phyloP scores from a whole-genome alignment of 1,140 invertebrate species.

The Ruditapes philippinarum region DNA sequence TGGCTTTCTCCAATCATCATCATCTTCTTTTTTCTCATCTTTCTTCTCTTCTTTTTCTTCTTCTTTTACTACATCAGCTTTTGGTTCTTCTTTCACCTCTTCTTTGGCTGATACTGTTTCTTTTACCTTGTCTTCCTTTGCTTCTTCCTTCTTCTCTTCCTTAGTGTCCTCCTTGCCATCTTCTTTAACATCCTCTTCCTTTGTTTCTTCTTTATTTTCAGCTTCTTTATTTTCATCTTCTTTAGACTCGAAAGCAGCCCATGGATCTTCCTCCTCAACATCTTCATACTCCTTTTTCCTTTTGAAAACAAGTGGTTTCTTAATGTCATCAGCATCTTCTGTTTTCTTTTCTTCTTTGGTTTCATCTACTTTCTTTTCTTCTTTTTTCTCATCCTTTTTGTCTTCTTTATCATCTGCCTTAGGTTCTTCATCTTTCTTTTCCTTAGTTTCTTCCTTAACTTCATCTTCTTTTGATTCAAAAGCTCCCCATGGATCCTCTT shows the following conservation, averaged over 20 bases:
- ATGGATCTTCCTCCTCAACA: slow-evolving; percentile 58
- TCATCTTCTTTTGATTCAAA: slow-evolving; percentile 43
- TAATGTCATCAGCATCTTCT: slow-evolving; percentile 24
- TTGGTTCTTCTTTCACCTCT: slow-evolving; percentile 41
- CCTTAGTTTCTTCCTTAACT: slow-evolving; percentile 16
- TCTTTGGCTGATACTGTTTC: slow-evolving; percentile 48
- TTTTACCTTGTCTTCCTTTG: slow-evolving; percentile 53
- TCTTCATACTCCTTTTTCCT: slow-evolving; percentile 65
- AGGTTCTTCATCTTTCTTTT: background rate
- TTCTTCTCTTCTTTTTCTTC: slow-evolving; percentile 59
- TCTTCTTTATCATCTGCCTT: slow-evolving; percentile 9
- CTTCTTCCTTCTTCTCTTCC: slow-evolving; percentile 27
- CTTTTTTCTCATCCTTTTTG: slow-evolving; percentile 16
- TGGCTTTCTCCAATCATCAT: slow-evolving; percentile 36
- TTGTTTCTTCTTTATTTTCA: background rate
- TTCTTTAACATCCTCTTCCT: slow-evolving; percentile 52
- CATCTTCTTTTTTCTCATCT: slow-evolving; percentile 63
- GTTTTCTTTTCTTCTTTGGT: slow-evolving; percentile 37
- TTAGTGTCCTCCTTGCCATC: slow-evolving; percentile 53
- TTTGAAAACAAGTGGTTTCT: slow-evolving; percentile 34
- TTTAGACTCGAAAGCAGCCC: slow-evolving; percentile 30
- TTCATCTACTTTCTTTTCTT: background rate
- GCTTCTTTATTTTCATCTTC: slow-evolving; percentile 57
- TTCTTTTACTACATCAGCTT: slow-evolving; percentile 49
- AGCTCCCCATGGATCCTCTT: slow-evolving; percentile 43